These are phyloP conservation scores for Salvelinus alpinus DNA, from an alignment of 2,113 vertebrate species.

Conservation along the genomic window DNA sequence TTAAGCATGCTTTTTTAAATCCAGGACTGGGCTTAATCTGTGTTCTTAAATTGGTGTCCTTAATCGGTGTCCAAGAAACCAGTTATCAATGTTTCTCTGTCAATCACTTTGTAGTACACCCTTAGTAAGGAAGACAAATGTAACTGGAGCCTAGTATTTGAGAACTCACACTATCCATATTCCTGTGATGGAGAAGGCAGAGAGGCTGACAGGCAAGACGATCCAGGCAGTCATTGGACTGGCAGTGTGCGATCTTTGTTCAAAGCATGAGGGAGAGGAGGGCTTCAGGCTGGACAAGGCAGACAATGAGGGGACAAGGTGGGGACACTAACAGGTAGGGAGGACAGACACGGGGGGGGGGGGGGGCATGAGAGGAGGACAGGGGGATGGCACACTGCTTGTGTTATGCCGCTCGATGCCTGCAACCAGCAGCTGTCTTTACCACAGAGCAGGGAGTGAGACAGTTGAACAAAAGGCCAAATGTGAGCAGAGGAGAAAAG, in stretches of 20 bases:
- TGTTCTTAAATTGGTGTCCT: too few species aligned
- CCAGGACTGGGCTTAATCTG: too few species aligned
- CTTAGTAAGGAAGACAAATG: background rate
- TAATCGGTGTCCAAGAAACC: too few species aligned
- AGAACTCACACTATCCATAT: slow-evolving; percentile 93
- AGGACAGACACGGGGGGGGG: slow-evolving; percentile 59
- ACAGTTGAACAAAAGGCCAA: background rate
- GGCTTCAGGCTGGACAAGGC: slow-evolving; percentile 49
- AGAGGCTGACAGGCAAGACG: slow-evolving; percentile 90
- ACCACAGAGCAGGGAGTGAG: background rate
- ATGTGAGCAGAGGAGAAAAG: background rate
- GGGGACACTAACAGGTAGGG: slow-evolving; percentile 64
- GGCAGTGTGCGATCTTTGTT: slow-evolving; percentile 72
- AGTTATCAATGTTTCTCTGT: too few species aligned
- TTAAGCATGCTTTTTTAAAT: too few species aligned
- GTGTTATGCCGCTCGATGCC: slow-evolving; percentile 56
- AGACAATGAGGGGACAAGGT: slow-evolving; percentile 43
- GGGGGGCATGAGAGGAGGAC: slow-evolving; percentile 66
- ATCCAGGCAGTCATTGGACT: slow-evolving; percentile 95
- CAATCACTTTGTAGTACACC: too few species aligned
- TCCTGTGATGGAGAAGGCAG: slow-evolving; percentile 91
- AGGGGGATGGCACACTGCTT: slow-evolving; percentile 50
- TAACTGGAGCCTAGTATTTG: background rate
- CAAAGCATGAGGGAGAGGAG: slow-evolving; percentile 76
- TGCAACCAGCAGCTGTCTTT: slow-evolving; percentile 49